Percentiles rank a stretch among this genome's conserved stretches.
Conservation (phyloP, 30 jellyfish, hydroid and myxozoan species). For the Hydractinia echinata region DNA sequence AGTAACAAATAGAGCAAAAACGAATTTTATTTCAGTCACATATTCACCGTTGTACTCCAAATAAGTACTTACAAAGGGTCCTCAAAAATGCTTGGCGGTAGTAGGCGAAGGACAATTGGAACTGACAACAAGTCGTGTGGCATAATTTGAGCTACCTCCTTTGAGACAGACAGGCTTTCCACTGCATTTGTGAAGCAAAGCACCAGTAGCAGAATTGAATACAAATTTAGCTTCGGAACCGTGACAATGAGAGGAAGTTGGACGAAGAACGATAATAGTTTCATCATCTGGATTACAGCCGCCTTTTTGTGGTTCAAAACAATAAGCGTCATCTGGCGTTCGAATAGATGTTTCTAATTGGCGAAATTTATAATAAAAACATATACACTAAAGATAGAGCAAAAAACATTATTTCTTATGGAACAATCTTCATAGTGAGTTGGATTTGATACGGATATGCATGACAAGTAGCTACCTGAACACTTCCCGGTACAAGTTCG, state of each 20-base stretch:
- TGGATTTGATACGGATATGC: not conserved
- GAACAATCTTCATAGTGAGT: too few relatives aligned
- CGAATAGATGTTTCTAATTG: not conserved
- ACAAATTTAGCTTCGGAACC: slow-evolving; percentile 63
- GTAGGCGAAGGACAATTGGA: slow-evolving; percentile 44
- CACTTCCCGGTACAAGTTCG: slow-evolving; percentile 25
- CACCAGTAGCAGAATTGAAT: slow-evolving; percentile 64
- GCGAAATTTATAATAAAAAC: not conserved
- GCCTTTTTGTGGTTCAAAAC: slow-evolving; percentile 77
- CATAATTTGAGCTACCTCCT: slow-evolving; percentile 34
- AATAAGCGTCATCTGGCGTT: slow-evolving; percentile 32
- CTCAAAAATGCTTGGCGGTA: not conserved
- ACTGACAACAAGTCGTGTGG: slow-evolving; percentile 26
- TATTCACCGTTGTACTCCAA: too few relatives aligned
- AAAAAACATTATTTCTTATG: too few relatives aligned
- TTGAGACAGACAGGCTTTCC: slow-evolving; percentile 79
- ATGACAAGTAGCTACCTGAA: not conserved
- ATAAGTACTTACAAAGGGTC: not conserved
- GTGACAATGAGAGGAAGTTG: slow-evolving; percentile 57
- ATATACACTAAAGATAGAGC: too few relatives aligned
- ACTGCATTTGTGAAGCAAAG: slow-evolving; percentile 75
- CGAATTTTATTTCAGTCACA: too few relatives aligned
- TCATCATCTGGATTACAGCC: slow-evolving; percentile 58
- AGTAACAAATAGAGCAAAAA: too few relatives aligned
- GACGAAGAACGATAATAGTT: slow-evolving; percentile 56